These are phyloP conservation scores for Ceraclea dissimilis DNA, from an alignment of 2,888 invertebrate genomes.

Conservation along the genomic window DNA sequence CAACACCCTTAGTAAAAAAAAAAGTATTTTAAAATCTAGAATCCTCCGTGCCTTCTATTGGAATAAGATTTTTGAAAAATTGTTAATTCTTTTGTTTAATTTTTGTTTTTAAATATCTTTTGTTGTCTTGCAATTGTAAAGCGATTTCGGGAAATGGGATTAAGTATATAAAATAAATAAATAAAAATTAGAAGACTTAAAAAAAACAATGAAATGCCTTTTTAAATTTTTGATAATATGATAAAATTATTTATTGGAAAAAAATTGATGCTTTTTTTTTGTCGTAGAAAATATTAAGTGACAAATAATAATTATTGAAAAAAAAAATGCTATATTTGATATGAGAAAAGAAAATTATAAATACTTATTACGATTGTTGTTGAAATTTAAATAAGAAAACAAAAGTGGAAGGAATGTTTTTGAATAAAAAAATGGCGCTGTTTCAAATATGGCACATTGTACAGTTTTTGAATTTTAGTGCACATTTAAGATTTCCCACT, in stretches of 20 bases:
- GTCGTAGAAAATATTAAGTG: too few relatives aligned
- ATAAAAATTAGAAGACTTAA: conserved; percentile 1
- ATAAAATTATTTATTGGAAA: background rate
- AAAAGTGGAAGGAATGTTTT: background rate
- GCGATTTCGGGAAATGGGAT: background rate
- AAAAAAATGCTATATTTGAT: background rate
- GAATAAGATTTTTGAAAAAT: background rate
- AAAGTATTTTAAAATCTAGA: background rate
- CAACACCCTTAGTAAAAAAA: background rate
- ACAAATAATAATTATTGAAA: too few relatives aligned
- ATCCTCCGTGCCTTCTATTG: conserved; percentile 1
- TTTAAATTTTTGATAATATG: background rate
- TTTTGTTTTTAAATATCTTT: too few relatives aligned
- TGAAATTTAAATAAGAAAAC: background rate
- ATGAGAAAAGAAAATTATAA: background rate
- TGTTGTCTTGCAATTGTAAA: background rate
- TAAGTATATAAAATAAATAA: background rate
- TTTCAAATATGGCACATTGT: too few relatives aligned
- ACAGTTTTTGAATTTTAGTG: too few relatives aligned
- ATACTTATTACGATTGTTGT: background rate
- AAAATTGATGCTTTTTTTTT: too few relatives aligned
- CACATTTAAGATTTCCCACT: too few relatives aligned
- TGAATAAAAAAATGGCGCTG: background rate
- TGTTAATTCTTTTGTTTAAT: background rate
- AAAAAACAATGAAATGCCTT: background rate